phyloP scores from a whole-genome alignment of 2,113 vertebrate genomes.

The Brachirus orientalis region DNA sequence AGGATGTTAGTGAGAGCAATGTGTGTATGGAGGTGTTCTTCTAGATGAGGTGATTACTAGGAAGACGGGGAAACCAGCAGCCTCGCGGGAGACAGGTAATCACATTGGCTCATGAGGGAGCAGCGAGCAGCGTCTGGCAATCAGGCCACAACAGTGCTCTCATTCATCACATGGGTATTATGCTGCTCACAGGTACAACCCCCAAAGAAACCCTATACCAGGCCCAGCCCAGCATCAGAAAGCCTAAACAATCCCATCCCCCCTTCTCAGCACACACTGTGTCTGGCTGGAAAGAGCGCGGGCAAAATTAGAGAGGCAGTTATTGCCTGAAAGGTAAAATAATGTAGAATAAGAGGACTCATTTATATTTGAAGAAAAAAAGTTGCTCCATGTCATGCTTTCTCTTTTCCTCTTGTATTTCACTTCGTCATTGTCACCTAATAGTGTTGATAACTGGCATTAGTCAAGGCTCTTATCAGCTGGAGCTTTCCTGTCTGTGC shows the following conservation, averaged over 20 bases:
- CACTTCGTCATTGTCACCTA: slow-evolving; percentile 41
- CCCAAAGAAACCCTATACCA: slow-evolving; percentile 69
- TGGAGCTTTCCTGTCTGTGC: too few relatives aligned
- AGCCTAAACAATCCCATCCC: slow-evolving; percentile 56
- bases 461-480: slow-evolving; percentile 60
- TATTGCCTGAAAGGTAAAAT: slow-evolving; percentile 35
- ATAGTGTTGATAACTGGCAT: slow-evolving; percentile 48
- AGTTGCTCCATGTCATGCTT: slow-evolving; percentile 33
- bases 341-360: too few relatives aligned
- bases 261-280: slow-evolving; percentile 35
- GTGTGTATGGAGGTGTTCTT: slow-evolving; percentile 32
- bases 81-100: slow-evolving; percentile 68
- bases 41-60: slow-evolving; percentile 46
- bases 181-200: slow-evolving; percentile 68
- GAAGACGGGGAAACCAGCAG: slow-evolving; percentile 50
- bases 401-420: slow-evolving; percentile 48
- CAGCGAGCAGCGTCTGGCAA: slow-evolving; percentile 69
- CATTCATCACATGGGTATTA: slow-evolving; percentile 79
- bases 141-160: slow-evolving; percentile 75
- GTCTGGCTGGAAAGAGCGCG: slow-evolving; percentile 28
- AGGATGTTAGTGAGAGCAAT: slow-evolving; percentile 17
- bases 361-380: slow-evolving; percentile 45
- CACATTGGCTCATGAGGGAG: slow-evolving; percentile 50
- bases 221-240: slow-evolving; percentile 43
- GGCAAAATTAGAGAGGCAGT: slow-evolving; percentile 38